These are phyloP conservation scores for Lepidocyrtoides sp. DNA, from an alignment of 2,888 invertebrate species.

Conservation along the genomic window DNA sequence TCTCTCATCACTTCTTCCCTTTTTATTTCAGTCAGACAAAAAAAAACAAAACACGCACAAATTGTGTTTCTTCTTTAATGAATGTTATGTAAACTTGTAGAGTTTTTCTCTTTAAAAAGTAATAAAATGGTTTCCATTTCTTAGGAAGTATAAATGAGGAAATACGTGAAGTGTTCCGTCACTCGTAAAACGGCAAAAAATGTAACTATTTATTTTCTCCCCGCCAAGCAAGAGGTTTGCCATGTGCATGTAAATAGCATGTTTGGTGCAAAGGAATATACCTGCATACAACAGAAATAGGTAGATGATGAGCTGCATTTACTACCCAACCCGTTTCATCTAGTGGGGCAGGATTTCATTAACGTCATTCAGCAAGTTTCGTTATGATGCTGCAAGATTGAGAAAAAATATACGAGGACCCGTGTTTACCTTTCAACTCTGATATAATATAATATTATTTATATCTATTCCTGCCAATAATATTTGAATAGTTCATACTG, in stretches of 20 bases:
- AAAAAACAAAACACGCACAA: slow-evolving; percentile 20
- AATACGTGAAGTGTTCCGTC: slow-evolving; percentile 75
- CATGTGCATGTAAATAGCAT: slow-evolving; percentile 22
- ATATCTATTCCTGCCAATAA: no score
- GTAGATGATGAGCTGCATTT: no score
- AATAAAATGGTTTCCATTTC: neutral
- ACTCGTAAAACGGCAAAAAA: slow-evolving; percentile 67
- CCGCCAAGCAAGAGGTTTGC: slow-evolving; percentile 50
- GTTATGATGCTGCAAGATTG: no score
- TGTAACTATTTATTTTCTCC: slow-evolving; percentile 41
- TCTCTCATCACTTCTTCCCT: neutral
- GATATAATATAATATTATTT: no score
- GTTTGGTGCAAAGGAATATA: neutral
- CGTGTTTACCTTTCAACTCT: no score
- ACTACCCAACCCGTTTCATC: no score
- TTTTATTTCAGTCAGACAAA: slow-evolving; percentile 5
- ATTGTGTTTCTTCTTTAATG: slow-evolving; percentile 49
- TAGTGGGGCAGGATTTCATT: no score
- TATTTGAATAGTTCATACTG: no score
- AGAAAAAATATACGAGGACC: no score
- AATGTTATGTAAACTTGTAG: slow-evolving; percentile 57
- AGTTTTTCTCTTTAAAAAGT: slow-evolving; percentile 7
- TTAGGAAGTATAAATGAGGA: slow-evolving; percentile 33
- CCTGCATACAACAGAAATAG: neutral
- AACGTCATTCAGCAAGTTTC: no score